Base-by-base conservation (phyloP, 2,888 invertebrate species). In the Drosophila demipolita region DNA sequence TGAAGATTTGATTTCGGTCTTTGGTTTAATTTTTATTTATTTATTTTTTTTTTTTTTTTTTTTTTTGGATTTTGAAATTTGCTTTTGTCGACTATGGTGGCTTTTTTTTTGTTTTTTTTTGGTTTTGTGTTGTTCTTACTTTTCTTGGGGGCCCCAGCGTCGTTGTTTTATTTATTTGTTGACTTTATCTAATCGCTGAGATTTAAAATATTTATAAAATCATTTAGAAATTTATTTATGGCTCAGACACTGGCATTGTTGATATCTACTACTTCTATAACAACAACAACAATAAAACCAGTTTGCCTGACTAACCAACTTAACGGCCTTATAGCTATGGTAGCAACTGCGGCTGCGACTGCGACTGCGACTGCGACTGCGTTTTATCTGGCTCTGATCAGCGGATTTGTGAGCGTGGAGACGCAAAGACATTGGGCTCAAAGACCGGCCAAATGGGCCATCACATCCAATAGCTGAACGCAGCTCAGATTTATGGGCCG, bases 161-260 rank as follows among this genome's bases (percentile, higher is more conserved):
- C 79, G 90, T 87, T 90, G 90, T 83, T 87, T 87, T 90, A 87
- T 90, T 90, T 89, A 90, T 89, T 87, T 89, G 90, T 83, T 86
- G 83, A 83, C 84, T 90, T 86, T 90, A 91, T 90, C 90, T 88
- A 91, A 91, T 87, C 90, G 80, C 85, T 72, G 82, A 82, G 83
- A 91, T 90, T 88, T 88, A 85, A 88, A 88, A 90, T 89, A 88
- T 90, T 88, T 88, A 90, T 88, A 82, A 85, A 88, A 85, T 90
- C 90, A 82, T 88, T 90, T 87, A 89, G 82, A 88, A 86, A 88
- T 87, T 82, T 87, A 89, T 89, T 89, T 86, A 90, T 90, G 91
- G 79, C 84, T 66, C 79, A 75, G 55, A 77, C 85, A 87, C 77
- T 87, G 87, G 88, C 90, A 87, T 87, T 90, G 87, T 87, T 85